phyloP scores from a whole-genome alignment of 1,140 invertebrate genomes.

The Geopemphigus sp. region DNA sequence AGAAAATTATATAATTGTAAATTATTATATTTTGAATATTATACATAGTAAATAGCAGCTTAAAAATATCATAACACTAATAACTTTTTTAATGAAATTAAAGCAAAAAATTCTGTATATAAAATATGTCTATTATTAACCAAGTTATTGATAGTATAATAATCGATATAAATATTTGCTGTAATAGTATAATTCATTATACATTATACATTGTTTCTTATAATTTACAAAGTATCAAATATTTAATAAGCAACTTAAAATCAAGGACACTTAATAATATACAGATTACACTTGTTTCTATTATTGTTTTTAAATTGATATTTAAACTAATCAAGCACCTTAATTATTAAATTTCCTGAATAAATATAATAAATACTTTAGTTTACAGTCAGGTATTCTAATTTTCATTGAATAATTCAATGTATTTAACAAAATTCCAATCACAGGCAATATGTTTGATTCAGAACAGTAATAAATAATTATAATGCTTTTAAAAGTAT shows the following conservation, averaged over 20 bases:
- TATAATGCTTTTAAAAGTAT: not conserved
- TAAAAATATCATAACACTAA: too few relatives aligned
- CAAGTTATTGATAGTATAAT: too few relatives aligned
- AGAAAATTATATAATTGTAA: too few relatives aligned
- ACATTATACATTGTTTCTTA: not conserved
- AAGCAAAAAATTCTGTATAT: not conserved
- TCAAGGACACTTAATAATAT: not conserved
- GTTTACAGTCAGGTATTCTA: not conserved
- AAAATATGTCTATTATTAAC: too few relatives aligned
- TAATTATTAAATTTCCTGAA: not conserved
- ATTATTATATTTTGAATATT: too few relatives aligned
- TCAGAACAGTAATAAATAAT: conserved; percentile 8
- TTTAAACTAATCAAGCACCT: not conserved
- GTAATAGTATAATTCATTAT: not conserved
- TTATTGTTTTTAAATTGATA: not conserved
- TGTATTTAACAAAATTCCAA: not conserved
- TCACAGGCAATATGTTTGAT: conserved; percentile 15
- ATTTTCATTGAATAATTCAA: not conserved
- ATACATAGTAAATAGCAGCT: too few relatives aligned
- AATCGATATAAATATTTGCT: too few relatives aligned
- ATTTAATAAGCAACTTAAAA: not conserved
- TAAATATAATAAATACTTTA: not conserved
- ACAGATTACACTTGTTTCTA: not conserved
- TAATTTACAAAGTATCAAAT: not conserved
- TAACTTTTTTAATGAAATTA: not conserved